These are phyloP conservation scores for Podilymbus podiceps DNA, from an alignment of 2,113 vertebrate species.

Conservation along the genomic window DNA sequence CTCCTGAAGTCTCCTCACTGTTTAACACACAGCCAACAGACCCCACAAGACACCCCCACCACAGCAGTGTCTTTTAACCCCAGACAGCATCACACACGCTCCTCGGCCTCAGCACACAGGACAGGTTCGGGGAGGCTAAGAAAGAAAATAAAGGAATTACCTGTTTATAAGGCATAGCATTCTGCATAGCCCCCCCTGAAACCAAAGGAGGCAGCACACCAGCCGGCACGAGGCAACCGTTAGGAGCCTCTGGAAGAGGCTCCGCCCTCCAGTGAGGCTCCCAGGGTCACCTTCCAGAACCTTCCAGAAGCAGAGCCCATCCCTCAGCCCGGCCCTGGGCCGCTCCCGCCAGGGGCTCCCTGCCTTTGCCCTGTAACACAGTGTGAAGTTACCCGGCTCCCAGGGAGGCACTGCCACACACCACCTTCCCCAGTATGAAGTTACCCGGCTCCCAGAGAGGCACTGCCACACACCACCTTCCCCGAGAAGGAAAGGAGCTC, in stretches of 20 bases:
- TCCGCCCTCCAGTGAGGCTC: too few species aligned
- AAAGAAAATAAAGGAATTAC: not conserved
- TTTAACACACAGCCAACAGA: not conserved
- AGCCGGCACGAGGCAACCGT: rapidly evolving
- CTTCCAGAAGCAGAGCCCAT: not conserved
- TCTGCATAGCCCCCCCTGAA: not conserved
- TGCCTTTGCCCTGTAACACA: rapidly evolving
- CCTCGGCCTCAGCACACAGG: not conserved
- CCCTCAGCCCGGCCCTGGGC: not conserved
- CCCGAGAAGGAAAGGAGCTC: too few species aligned
- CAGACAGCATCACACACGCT: rapidly evolving
- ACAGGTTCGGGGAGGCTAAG: rapidly evolving
- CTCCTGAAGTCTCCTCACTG: not conserved
- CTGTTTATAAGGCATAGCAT: not conserved
- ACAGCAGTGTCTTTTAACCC: not conserved
- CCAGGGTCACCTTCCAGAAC: not conserved
- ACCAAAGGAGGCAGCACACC: rapidly evolving
- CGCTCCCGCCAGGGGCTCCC: not conserved
- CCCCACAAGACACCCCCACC: too few species aligned
- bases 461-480: not conserved
- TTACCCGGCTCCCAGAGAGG: too few species aligned
- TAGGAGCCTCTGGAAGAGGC: rapidly evolving
- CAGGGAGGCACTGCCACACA: too few species aligned
- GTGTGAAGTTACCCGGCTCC: rapidly evolving
- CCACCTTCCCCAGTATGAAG: too few species aligned